phyloP scores from a whole-genome alignment of 2,113 vertebrate species.

The Ramphastos sulfuratus region DNA sequence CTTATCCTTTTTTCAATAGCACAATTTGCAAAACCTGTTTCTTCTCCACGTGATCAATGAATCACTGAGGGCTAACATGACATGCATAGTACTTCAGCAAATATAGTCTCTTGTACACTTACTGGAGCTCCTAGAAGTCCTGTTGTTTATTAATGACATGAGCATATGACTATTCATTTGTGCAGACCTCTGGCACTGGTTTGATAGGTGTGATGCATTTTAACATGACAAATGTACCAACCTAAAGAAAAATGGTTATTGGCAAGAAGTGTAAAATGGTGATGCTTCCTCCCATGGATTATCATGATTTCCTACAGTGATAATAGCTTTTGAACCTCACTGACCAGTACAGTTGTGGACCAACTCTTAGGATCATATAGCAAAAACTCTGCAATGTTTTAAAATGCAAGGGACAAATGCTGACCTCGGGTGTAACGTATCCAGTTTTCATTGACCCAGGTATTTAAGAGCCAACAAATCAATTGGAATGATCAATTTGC shows the following conservation, averaged over 20 bases:
- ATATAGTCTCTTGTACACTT: background rate
- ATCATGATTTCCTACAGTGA: background rate
- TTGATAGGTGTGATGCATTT: slow-evolving; percentile 46
- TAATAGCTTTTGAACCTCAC: background rate
- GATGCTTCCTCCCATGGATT: background rate
- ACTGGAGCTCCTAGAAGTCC: slow-evolving; percentile 12
- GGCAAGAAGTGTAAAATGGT: background rate
- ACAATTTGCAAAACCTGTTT: slow-evolving; percentile 40
- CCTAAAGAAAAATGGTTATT: background rate
- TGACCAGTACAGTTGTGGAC: background rate
- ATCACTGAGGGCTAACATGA: slow-evolving; percentile 19
- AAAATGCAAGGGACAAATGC: background rate
- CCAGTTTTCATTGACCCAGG: background rate
- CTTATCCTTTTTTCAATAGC: slow-evolving; percentile 40
- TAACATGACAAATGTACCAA: slow-evolving; percentile 13
- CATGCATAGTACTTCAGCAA: slow-evolving; percentile 28
- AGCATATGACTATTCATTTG: slow-evolving; percentile 24
- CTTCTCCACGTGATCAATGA: slow-evolving; percentile 46
- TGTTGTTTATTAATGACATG: slow-evolving; percentile 28
- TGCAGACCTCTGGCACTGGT: slow-evolving; percentile 26
- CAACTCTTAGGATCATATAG: background rate
- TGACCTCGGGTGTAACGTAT: background rate
- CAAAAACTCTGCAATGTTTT: background rate
- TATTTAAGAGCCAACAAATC: background rate
- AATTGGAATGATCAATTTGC: background rate